Evolutionary conservation across 2,113 vertebrate genomes (phyloP).

Genomic region (Myotis yumanensis): DNA sequence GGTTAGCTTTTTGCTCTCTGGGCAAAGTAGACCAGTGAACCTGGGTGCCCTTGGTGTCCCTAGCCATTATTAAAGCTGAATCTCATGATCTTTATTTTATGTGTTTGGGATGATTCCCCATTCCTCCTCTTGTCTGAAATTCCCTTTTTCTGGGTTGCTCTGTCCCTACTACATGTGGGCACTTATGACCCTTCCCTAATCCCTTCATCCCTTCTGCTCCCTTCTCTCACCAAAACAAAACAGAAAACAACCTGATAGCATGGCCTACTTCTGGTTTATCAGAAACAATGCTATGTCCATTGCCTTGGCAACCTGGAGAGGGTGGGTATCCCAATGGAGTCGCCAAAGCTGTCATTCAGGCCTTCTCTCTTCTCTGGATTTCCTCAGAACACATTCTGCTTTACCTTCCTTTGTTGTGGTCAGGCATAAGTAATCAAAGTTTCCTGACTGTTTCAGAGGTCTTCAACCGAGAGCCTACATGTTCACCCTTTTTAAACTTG

Average conservation of each 20-base stretch:
- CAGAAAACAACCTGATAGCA: neutral
- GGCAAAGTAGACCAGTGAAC: neutral
- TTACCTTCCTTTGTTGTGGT: neutral
- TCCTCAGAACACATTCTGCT: neutral
- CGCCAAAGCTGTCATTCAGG: neutral
- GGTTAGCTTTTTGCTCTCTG: neutral
- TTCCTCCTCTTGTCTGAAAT: neutral
- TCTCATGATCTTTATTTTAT: neutral
- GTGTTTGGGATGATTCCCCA: neutral
- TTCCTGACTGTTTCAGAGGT: neutral
- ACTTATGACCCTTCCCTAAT: neutral
- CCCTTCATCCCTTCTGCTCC: neutral
- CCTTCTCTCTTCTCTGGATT: neutral
- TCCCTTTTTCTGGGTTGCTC: neutral
- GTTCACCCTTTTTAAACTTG: neutral
- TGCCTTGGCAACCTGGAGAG: neutral
- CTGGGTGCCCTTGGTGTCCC: neutral
- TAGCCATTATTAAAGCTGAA: neutral
- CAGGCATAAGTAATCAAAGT: neutral
- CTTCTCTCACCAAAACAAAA: neutral
- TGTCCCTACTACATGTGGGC: neutral
- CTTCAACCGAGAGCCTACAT: neutral
- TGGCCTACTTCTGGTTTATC: neutral
- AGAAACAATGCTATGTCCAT: neutral
- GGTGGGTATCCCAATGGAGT: neutral